phyloP scores from a whole-genome alignment of 1,140 invertebrate species.

The Hestina assimilis region DNA sequence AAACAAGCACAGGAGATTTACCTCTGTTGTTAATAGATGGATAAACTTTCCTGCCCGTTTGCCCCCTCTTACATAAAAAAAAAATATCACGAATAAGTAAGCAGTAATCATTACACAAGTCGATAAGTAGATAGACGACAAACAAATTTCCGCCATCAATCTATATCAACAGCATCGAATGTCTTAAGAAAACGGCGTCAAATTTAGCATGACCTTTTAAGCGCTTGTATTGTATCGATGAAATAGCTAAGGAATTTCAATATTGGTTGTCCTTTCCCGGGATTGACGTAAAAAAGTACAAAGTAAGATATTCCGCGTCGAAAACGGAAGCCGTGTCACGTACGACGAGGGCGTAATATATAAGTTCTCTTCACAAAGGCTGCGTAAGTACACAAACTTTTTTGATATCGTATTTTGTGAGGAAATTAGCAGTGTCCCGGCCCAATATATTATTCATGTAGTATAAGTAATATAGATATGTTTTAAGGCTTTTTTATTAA shows the following conservation, averaged over 20 bases:
- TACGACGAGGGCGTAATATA: constrained; percentile 35
- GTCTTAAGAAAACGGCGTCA: background rate
- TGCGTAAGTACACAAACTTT: constrained; percentile 16
- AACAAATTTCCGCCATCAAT: too few species aligned
- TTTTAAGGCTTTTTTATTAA: too few species aligned
- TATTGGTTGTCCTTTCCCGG: constrained; percentile 30
- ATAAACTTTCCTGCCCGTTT: too few species aligned
- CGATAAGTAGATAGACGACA: too few species aligned
- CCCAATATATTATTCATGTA: background rate
- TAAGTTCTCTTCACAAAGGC: constrained; percentile 27
- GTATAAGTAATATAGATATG: background rate
- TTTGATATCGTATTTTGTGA: constrained; percentile 5
- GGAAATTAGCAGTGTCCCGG: background rate
- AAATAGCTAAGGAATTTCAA: constrained; percentile 40
- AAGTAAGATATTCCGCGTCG: constrained; percentile 48
- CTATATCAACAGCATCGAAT: background rate
- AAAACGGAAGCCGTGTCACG: constrained; percentile 31
- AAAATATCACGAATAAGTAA: too few species aligned
- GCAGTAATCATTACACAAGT: too few species aligned
- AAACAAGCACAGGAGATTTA: too few species aligned
- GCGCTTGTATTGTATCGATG: constrained; percentile 24
- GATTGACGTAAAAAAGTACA: constrained; percentile 50
- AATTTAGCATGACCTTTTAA: constrained; percentile 22
- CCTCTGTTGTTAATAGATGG: too few species aligned
- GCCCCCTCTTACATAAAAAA: too few species aligned